Conservation (phyloP, 2,113 vertebrate genomes). For the Passer domesticus region DNA sequence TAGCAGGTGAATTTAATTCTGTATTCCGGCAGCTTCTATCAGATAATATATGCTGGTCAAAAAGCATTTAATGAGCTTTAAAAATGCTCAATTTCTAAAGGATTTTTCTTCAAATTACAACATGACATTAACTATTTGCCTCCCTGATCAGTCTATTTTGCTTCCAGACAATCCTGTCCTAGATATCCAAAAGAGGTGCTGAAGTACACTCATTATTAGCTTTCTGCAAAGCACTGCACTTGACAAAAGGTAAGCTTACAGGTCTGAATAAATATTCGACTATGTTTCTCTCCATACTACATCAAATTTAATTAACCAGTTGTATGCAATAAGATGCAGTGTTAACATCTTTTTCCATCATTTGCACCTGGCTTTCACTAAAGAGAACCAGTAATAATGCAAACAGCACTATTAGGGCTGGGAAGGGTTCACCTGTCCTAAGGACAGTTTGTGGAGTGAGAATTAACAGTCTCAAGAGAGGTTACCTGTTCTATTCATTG, state of each 20-base stretch:
- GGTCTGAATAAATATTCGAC: not conserved
- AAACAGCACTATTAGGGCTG: not conserved
- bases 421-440: not conserved
- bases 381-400: not conserved
- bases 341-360: not conserved
- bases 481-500: not conserved
- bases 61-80: not conserved
- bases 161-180: not conserved
- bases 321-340: accelerated
- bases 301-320: not conserved
- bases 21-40: not conserved
- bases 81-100: not conserved
- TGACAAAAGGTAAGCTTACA: not conserved
- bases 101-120: not conserved
- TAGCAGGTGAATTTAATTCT: not conserved
- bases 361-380: not conserved
- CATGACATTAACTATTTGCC: not conserved
- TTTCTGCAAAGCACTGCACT: not conserved
- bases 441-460: not conserved
- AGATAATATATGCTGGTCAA: not conserved
- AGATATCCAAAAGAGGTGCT: not conserved
- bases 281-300: not conserved
- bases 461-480: not conserved
- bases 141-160: not conserved
- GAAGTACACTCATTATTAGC: not conserved